Conservation (phyloP, 2,888 invertebrate genomes). For the Megaustenia siamemsis region DNA sequence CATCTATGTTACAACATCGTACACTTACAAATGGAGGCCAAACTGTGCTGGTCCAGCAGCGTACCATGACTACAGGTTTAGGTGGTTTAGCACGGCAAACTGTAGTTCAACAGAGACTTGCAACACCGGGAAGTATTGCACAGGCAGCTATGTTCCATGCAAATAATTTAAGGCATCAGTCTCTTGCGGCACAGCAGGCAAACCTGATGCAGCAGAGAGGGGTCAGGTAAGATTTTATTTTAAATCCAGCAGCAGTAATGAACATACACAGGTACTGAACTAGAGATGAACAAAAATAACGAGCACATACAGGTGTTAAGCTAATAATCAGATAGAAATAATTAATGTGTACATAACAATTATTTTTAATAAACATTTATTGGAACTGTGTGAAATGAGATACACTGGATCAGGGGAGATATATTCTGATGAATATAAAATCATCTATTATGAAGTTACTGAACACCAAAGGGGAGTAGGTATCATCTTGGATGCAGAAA, state of each 20-base stretch:
- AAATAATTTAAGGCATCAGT: conserved; percentile 30
- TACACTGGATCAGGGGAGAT: too few species aligned
- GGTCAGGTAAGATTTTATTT: conserved; percentile 27
- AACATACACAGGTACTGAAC: too few species aligned
- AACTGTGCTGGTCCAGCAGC: conserved; percentile 47
- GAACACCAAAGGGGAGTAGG: too few species aligned
- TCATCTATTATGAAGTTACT: too few species aligned
- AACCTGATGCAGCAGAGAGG: conserved; percentile 35
- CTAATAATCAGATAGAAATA: too few species aligned
- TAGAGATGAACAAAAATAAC: too few species aligned
- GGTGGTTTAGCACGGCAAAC: conserved; percentile 45
- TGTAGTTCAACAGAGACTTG: conserved; percentile 43
- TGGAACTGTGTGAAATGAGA: too few species aligned
- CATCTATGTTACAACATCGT: conserved; percentile 41
- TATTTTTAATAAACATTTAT: too few species aligned
- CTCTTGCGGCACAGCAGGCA: conserved; percentile 43
- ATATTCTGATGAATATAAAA: too few species aligned
- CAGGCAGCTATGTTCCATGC: conserved; percentile 40
- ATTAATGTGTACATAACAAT: neutral
- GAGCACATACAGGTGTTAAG: too few species aligned
- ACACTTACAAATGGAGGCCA: conserved; percentile 47
- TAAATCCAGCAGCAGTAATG: neutral
- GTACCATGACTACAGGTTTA: conserved; percentile 44
- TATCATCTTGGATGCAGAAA: too few species aligned
- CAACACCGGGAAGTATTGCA: conserved; percentile 17